These are phyloP conservation scores for Aphyosemion australe DNA, from an alignment of 2,113 vertebrate genomes.

Conservation along the genomic window DNA sequence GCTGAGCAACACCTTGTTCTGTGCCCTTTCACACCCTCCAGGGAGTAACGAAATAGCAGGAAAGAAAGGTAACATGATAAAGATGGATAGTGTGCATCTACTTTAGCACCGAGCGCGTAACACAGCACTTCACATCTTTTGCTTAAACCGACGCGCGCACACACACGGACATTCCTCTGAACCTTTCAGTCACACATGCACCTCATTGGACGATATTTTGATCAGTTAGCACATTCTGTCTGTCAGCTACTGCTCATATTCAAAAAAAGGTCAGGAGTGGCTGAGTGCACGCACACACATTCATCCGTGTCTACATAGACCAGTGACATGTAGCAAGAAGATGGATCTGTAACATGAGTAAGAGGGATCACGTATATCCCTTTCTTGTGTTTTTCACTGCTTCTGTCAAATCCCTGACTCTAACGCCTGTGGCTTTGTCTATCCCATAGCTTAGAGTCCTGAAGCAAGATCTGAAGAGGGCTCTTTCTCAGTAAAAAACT, in stretches of 20 bases:
- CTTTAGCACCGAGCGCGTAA: constrained; percentile 33
- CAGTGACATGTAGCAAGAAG: constrained; percentile 31
- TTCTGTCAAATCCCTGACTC: constrained; percentile 45
- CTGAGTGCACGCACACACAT: constrained; percentile 19
- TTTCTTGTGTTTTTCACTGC: constrained; percentile 18
- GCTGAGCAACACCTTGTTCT: constrained; percentile 53
- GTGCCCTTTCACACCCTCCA: constrained; percentile 25
- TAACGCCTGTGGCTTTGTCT: constrained; percentile 24
- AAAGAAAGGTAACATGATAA: constrained; percentile 62
- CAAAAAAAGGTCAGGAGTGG: constrained; percentile 1
- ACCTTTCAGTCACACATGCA: constrained; percentile 19
- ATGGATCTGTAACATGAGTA: constrained; percentile 50
- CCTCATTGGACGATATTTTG: constrained; percentile 10
- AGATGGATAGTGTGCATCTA: constrained; percentile 40
- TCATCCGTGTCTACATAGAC: constrained; percentile 29
- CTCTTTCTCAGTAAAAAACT: no score
- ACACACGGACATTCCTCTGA: constrained; percentile 11
- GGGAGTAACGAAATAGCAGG: constrained; percentile 57
- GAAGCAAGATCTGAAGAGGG: neutral
- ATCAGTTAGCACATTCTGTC: constrained; percentile 20
- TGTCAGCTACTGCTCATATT: constrained; percentile 17
- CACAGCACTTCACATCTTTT: constrained; percentile 8
- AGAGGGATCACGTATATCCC: constrained; percentile 12
- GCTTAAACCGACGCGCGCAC: constrained; percentile 12
- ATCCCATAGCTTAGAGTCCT: neutral